Conservation (phyloP, 2,888 invertebrate genomes). For the Euzophera pinguis region DNA sequence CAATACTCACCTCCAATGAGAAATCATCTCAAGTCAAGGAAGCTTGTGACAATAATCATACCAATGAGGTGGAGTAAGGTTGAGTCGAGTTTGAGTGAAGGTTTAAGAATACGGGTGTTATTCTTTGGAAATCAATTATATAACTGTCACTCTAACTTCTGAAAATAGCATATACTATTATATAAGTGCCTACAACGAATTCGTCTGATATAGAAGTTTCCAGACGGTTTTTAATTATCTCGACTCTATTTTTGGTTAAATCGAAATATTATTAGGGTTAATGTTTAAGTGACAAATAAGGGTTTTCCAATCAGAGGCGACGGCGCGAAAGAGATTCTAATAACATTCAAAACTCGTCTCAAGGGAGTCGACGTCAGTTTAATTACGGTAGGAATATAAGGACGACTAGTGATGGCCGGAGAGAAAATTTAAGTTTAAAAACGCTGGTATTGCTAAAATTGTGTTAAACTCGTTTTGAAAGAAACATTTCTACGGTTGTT, state of each 20-base stretch:
- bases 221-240: constrained; percentile 17
- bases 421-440: too few relatives aligned
- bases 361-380: constrained; percentile 71
- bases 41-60: too few relatives aligned
- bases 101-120: too few relatives aligned
- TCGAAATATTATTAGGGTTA: constrained; percentile 27
- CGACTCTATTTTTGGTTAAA: background rate
- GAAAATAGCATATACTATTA: background rate
- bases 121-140: constrained; percentile 17
- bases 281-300: constrained; percentile 46
- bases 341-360: constrained; percentile 78
- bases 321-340: constrained; percentile 76
- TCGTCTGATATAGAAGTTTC: constrained; percentile 19
- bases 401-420: too few relatives aligned
- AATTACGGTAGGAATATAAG: constrained; percentile 51
- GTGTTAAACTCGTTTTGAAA: too few relatives aligned
- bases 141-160: constrained; percentile 18
- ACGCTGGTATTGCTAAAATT: too few relatives aligned
- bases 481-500: too few relatives aligned
- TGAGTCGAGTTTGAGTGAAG: too few relatives aligned
- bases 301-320: constrained; percentile 71
- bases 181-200: constrained; percentile 12
- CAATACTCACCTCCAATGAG: too few relatives aligned
- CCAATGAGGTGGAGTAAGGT: too few relatives aligned
- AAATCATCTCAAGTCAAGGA: too few relatives aligned